A percentile compares a stretch with the other conserved stretches of the same genome.
These are phyloP conservation scores for Apotomis turbidana DNA, from an alignment of 2,888 invertebrate genomes.

Conservation along the genomic window DNA sequence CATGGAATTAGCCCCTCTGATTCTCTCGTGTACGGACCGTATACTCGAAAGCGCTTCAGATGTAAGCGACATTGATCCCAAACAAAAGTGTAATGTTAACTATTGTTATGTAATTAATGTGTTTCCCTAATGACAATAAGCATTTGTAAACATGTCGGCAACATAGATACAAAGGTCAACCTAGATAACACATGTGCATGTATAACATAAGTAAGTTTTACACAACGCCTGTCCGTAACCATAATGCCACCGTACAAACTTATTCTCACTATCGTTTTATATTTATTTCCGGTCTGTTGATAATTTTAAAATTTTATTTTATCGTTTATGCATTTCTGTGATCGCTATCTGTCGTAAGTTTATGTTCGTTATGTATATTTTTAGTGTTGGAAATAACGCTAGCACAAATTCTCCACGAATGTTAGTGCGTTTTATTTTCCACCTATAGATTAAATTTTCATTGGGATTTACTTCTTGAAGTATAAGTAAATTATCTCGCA, in stretches of 20 bases:
- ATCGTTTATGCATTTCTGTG: slow-evolving; percentile 79
- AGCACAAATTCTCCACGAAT: slow-evolving; percentile 63
- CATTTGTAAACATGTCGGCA: slow-evolving; percentile 62
- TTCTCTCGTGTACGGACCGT: too few relatives aligned
- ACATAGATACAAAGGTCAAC: slow-evolving; percentile 27
- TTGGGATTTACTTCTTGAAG: slow-evolving; percentile 25
- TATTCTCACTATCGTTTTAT: slow-evolving; percentile 53
- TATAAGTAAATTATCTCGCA: slow-evolving; percentile 12
- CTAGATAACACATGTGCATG: slow-evolving; percentile 55
- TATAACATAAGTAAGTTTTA: slow-evolving; percentile 59
- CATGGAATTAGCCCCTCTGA: too few relatives aligned
- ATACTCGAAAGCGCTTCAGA: not conserved
- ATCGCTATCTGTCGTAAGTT: slow-evolving; percentile 70
- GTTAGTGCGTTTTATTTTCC: not conserved
- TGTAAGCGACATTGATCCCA: slow-evolving; percentile 16
- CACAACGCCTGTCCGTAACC: slow-evolving; percentile 43
- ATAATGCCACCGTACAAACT: slow-evolving; percentile 61
- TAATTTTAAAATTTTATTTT: slow-evolving; percentile 65
- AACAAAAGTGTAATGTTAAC: slow-evolving; percentile 45
- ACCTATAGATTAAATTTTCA: slow-evolving; percentile 6
- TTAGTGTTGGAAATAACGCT: slow-evolving; percentile 55
- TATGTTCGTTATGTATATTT: slow-evolving; percentile 49
- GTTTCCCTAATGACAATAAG: slow-evolving; percentile 76
- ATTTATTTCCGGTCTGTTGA: slow-evolving; percentile 61
- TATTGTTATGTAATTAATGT: slow-evolving; percentile 48